Percentiles rank a stretch among this genome's conserved stretches.
Evolutionary conservation across 1,140 invertebrate genomes (phyloP).

Genomic region (Bombus difficillimus): DNA sequence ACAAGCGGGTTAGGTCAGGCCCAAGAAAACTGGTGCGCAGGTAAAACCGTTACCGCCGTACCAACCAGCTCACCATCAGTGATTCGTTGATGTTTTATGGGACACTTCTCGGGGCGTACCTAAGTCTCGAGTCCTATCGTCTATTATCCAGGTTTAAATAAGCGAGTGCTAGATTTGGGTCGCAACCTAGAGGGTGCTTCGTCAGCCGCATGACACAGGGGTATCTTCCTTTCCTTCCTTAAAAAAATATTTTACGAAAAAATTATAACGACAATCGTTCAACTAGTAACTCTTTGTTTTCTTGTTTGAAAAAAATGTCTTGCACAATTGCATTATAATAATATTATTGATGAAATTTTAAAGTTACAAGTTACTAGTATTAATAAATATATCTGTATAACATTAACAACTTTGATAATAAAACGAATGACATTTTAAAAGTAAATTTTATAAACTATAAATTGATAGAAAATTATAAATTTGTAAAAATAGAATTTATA

Average conservation of each 20-base stretch:
- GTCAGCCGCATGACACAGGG: not conserved
- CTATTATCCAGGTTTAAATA: slow-evolving; percentile 51
- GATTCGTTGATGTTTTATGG: slow-evolving; percentile 64
- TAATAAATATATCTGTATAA: no score
- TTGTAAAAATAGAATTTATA: not conserved
- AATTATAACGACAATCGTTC: not conserved
- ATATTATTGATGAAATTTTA: not conserved
- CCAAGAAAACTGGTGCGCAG: slow-evolving; percentile 59
- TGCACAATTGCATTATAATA: not conserved
- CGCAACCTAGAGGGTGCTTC: not conserved
- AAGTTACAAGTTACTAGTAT: not conserved
- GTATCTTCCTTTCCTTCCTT: not conserved
- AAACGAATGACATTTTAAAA: no score
- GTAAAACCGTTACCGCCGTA: slow-evolving; percentile 72
- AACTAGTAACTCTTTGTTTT: not conserved
- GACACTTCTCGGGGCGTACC: slow-evolving; percentile 61
- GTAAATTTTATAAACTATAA: no score
- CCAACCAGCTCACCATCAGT: slow-evolving; percentile 46
- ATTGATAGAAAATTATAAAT: not conserved
- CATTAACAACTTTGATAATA: no score
- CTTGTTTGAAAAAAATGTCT: not conserved
- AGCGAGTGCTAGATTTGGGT: slow-evolving; percentile 21
- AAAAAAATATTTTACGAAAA: not conserved
- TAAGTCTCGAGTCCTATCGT: slow-evolving; percentile 46
- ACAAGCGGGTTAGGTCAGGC: slow-evolving; percentile 65